phyloP scores from a whole-genome alignment of 2,797 vertebrate genomes.

The Notolepis coatsorum region DNA sequence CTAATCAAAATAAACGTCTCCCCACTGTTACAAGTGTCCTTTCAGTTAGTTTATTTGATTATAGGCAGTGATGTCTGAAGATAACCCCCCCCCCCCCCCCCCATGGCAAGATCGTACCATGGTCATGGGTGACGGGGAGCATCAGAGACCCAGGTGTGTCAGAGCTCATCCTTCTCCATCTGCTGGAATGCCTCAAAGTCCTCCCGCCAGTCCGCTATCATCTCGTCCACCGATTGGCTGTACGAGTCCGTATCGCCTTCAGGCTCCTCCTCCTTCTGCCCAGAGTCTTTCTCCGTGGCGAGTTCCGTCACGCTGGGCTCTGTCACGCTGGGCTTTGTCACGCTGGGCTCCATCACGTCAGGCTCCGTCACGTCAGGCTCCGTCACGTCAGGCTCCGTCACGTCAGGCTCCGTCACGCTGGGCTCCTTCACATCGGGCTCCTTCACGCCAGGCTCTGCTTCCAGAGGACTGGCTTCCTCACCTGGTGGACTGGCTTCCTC shows the following conservation, averaged over 20 bases:
- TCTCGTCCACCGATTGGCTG: conserved; percentile 89
- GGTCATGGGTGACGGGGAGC: conserved; percentile 34
- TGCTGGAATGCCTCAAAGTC: conserved; percentile 98
- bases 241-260: conserved; percentile 70
- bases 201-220: conserved; percentile 98
- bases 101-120: conserved; percentile 30
- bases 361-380: conserved; percentile 6
- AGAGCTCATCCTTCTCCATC: conserved; percentile 99
- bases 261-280: conserved; percentile 78
- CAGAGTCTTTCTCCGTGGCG: conserved; percentile 56
- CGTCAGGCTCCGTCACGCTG: not conserved
- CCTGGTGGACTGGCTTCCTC: conserved; percentile 38
- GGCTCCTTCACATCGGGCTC: conserved; percentile 1
- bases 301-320: not conserved
- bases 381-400: not conserved
- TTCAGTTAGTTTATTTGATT: conserved; percentile 18
- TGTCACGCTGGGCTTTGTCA: not conserved
- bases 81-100: conserved; percentile 11
- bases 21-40: conserved; percentile 21
- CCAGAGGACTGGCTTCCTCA: too few species aligned
- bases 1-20: conserved; percentile 17
- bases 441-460: not conserved
- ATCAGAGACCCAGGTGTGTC: conserved; percentile 66
- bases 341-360: not conserved
- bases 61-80: conserved; percentile 32